phyloP scores from a whole-genome alignment of 2,888 invertebrate species.

The Orthonevra nobilis region DNA sequence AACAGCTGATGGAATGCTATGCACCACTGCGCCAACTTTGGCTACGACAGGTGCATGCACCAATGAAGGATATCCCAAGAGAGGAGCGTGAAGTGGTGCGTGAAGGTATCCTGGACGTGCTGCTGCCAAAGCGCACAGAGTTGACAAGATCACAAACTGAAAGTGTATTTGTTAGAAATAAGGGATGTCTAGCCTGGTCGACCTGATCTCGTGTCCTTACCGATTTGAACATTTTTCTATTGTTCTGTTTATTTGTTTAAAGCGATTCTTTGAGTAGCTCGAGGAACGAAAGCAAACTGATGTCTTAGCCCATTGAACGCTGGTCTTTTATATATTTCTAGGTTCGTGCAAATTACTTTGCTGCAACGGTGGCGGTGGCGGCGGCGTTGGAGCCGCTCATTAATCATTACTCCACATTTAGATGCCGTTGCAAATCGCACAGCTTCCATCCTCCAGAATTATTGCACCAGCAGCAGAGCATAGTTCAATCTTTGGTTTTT shows the following conservation, averaged over 20 bases:
- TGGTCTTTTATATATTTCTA: slow-evolving; percentile 76
- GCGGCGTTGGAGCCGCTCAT: slow-evolving; percentile 47
- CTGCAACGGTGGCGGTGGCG: too few species aligned
- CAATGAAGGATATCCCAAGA: slow-evolving; percentile 58
- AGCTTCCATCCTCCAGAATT: slow-evolving; percentile 64
- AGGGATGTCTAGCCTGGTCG: too few species aligned
- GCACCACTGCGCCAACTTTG: slow-evolving; percentile 42
- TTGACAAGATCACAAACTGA: slow-evolving; percentile 45
- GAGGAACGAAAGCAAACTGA: slow-evolving; percentile 74
- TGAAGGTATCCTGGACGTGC: slow-evolving; percentile 78
- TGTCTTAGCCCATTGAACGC: slow-evolving; percentile 73
- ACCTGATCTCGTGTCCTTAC: slow-evolving; percentile 30
- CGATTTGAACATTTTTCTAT: slow-evolving; percentile 71
- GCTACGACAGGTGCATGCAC: slow-evolving; percentile 69
- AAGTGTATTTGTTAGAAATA: background rate
- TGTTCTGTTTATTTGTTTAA: background rate
- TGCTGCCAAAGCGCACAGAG: slow-evolving; percentile 69
- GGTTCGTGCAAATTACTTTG: slow-evolving; percentile 42
- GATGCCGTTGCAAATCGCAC: slow-evolving; percentile 53
- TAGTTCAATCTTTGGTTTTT: slow-evolving; percentile 39
- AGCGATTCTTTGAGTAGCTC: slow-evolving; percentile 43
- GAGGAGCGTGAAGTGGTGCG: slow-evolving; percentile 70
- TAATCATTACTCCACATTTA: slow-evolving; percentile 71
- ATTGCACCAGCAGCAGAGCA: slow-evolving; percentile 52
- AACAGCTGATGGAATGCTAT: slow-evolving; percentile 75